These are phyloP conservation scores for Brachypteracias leptosomus DNA, from an alignment of 2,113 vertebrate species.

Conservation along the genomic window DNA sequence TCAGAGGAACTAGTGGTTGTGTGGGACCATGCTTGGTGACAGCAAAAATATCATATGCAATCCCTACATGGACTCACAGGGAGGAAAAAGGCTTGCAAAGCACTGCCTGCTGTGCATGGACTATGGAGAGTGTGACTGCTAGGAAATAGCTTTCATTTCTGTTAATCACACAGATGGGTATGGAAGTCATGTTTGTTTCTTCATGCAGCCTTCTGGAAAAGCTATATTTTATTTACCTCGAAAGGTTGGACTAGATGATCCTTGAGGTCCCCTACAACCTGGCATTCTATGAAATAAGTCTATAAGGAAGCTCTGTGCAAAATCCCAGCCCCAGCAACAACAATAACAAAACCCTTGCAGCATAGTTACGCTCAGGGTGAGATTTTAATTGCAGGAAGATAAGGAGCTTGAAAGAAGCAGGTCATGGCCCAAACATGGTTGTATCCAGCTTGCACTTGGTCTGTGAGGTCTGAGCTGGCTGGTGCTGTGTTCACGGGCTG, in stretches of 20 bases:
- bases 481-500: neutral
- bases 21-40: neutral
- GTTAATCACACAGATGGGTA: neutral
- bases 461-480: neutral
- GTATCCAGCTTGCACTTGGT: neutral
- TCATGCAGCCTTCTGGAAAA: neutral
- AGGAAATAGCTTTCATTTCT: neutral
- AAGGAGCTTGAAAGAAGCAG: neutral
- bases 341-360: neutral
- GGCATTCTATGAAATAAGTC: too few species aligned
- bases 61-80: neutral
- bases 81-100: neutral
- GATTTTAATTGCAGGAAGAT: neutral
- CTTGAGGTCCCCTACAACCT: too few species aligned
- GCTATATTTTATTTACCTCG: too few species aligned
- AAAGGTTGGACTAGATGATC: too few species aligned
- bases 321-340: neutral
- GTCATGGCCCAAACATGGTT: fast-evolving
- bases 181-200: neutral
- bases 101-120: neutral
- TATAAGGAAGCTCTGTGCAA: neutral
- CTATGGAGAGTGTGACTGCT: neutral
- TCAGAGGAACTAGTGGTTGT: neutral
- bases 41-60: neutral
- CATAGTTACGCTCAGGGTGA: neutral